Evolutionary conservation across 2,113 vertebrate genomes (phyloP), one percentile per base, ranked within the genome.

Genomic region (Rynchops niger): DNA sequence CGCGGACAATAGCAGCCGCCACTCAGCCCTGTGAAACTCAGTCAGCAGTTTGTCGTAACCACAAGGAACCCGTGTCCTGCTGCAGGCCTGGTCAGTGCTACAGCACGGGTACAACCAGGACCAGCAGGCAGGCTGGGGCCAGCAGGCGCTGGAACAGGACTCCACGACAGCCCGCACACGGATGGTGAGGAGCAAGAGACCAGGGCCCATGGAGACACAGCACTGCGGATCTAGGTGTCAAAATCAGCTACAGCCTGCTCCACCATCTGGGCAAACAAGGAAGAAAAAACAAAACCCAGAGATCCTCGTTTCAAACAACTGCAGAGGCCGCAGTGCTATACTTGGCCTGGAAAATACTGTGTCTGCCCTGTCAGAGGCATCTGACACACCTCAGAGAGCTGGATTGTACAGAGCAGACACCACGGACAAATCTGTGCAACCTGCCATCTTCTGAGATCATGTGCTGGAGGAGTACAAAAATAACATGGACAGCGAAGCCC

Each of bases 101-200:
- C 0, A 1, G n/a, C 36, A 69, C 0, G 0, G 29, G 22, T 27
- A 23, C 38, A 40, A 7, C 4, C 38, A 45, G 32, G 4, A 8
- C 13, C 18, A 12, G 59, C 10, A 50, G 40, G 29, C n/a, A 61
- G 82, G 26, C 32, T 43, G 53, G 80, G 69, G 55, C 40, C 1
- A 11, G 47, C 23, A 49, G 15, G 4, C 0, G 1, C 27, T 43
- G n/a, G 47, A 45, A 70, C 18, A 52, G 15, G 23, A 17, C 34
- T 25, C 38, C 23, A 22, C 5, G 6, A 21, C 34, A 52, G 49
- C 73, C 61, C 1, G 0, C n/a, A 47, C 4, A 2, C 0, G 4
- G 50, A n/a, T 1, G 2, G 59, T 12, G 26, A 72, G n/a, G 78
- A 32, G 38, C 18, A 91, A 50, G 50, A 26, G 45, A 58, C 5